Conservation (phyloP, 2,888 invertebrate species). For the Podabrus alpinus region DNA sequence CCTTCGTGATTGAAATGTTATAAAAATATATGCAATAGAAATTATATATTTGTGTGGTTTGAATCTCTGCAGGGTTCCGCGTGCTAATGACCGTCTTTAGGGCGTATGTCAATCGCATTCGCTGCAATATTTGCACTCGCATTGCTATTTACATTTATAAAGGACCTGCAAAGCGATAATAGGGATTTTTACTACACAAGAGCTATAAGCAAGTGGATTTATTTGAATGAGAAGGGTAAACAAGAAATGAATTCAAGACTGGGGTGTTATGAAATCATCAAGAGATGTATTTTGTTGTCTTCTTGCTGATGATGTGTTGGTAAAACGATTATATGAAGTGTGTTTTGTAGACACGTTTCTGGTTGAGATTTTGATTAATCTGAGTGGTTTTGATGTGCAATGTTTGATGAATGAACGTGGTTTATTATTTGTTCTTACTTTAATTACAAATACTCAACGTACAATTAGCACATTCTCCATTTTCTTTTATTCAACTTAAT, state of each 20-base stretch:
- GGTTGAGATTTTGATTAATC: conserved; percentile 41
- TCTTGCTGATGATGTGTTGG: conserved; percentile 49
- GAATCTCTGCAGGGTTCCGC: conserved; percentile 35
- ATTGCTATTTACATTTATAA: conserved; percentile 48
- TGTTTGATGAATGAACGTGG: conserved; percentile 29
- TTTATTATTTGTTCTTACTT: conserved; percentile 22
- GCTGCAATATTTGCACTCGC: conserved; percentile 45
- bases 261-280: conserved; percentile 45
- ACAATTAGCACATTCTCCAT: not conserved
- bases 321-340: conserved; percentile 41
- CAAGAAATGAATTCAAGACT: conserved; percentile 36
- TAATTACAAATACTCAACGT: conserved; percentile 10
- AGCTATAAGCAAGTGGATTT: conserved; percentile 51
- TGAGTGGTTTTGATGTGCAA: conserved; percentile 39
- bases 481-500: not conserved
- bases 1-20: not conserved
- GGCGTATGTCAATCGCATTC: conserved; percentile 39
- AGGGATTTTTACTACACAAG: conserved; percentile 50
- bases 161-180: conserved; percentile 47
- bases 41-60: conserved; percentile 1
- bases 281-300: conserved; percentile 50
- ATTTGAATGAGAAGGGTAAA: conserved; percentile 46
- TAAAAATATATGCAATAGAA: not conserved
- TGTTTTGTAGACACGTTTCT: conserved; percentile 35
- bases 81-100: conserved; percentile 41